These are phyloP conservation scores for Pogona vitticeps DNA, from an alignment of 2,113 vertebrate species.

Conservation along the genomic window DNA sequence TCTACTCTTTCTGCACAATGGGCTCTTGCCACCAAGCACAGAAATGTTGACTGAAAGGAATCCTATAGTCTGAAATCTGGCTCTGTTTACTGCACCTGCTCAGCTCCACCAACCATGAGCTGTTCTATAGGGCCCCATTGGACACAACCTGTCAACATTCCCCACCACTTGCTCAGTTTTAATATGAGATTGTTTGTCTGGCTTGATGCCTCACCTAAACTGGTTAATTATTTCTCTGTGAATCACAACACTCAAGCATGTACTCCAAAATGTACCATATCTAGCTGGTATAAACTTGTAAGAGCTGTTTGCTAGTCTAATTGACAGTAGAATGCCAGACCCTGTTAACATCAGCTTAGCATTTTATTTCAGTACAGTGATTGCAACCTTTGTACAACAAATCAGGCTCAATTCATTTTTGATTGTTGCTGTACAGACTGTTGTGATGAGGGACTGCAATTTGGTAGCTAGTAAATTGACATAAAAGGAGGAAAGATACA, in stretches of 20 bases:
- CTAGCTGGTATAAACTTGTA: background rate
- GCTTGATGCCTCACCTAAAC: background rate
- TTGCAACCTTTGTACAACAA: background rate
- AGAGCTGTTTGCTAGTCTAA: background rate
- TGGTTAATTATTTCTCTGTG: background rate
- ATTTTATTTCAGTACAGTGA: background rate
- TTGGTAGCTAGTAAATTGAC: slow-evolving; percentile 47
- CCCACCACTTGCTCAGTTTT: too few species aligned
- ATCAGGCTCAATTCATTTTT: slow-evolving; percentile 49
- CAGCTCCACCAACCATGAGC: background rate
- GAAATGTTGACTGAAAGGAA: too few species aligned
- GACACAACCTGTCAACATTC: too few species aligned
- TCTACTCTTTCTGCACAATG: too few species aligned
- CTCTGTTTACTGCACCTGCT: background rate
- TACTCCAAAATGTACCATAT: background rate
- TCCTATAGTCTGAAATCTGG: too few species aligned
- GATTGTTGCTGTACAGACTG: slow-evolving; percentile 47
- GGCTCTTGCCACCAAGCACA: too few species aligned
- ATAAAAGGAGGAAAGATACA: slow-evolving; percentile 46
- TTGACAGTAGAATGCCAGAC: background rate
- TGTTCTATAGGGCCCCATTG: background rate
- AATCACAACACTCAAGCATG: background rate
- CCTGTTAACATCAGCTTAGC: fast-evolving
- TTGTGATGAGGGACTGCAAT: slow-evolving; percentile 53
- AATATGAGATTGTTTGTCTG: background rate